Evolutionary conservation across 2,888 invertebrate genomes (phyloP), one percentile per base, ranked within the genome.

Genomic region (Andrena marginata): DNA sequence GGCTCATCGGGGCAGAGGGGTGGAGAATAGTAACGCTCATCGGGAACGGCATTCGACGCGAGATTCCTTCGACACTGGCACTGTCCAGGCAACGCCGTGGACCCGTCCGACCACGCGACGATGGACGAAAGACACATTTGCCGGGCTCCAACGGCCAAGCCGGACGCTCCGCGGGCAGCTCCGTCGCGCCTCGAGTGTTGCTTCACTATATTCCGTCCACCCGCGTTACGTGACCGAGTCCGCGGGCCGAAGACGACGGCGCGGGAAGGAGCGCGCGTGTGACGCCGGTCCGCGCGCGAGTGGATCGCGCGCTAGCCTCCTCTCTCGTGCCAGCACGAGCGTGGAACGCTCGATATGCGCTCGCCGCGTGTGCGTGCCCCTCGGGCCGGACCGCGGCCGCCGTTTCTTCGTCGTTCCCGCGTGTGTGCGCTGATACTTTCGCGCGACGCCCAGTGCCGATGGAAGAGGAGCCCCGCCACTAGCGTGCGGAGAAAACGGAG

Each of bases 271-370:
- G 59, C 78, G 68, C 64, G 70, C 70, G 79, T 65, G 65, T 65
- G 77, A 63, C 82, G 82, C 77, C 70, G 82, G 75, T 49, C 77
- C 82, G 86, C 86, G 80, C 84, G 85, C 74, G 85, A 78, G 85
- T 82, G 82, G 67, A 70, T 67, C 51, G 23, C 73, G 73, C 56
- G 26, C 51, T 51, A 51, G 51, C 20, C 51, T 35, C 67, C 77
- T 64, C 77, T 64, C 31, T 26, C 56, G 68, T 59, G 59, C 7
- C 35, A 13, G 59, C 68, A 26, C 78, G 67, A 60, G 80, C 49
- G 49, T 2, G 65, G 59, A 62, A 62, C 67, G 68, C 48, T 54
- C 70, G 62, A 72, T 60, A 69, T 35, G 69, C 60, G 49, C 59
- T 51, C 67, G 35, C 49, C 51, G 69, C 77, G 82, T 67, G 82